These are phyloP conservation scores for Silurus asotus DNA, from an alignment of 2,113 vertebrate genomes.

Conservation along the genomic window DNA sequence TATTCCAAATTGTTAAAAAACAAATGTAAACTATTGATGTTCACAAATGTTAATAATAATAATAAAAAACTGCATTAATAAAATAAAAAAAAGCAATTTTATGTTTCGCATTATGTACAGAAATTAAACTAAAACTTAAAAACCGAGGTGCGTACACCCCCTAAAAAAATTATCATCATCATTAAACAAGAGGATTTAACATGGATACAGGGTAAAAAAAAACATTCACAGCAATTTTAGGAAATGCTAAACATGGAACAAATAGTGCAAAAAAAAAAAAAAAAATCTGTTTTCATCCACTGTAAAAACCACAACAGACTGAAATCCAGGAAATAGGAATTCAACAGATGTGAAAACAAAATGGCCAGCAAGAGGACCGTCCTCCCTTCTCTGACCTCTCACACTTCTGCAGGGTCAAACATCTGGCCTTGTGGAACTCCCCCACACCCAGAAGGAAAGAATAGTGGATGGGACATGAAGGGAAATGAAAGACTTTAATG, in stretches of 20 bases:
- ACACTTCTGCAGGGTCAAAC: constrained; percentile 46
- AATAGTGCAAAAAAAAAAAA: constrained; percentile 12
- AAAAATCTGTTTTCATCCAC: constrained; percentile 34
- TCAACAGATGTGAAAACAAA: constrained; percentile 63
- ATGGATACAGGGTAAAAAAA: background rate
- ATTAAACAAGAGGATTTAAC: background rate
- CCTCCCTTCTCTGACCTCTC: constrained; percentile 40
- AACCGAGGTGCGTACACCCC: no score
- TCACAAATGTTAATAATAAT: no score
- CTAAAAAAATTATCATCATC: background rate
- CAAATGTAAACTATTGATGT: no score
- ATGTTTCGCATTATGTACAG: no score
- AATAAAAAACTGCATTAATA: no score
- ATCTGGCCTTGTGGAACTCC: constrained; percentile 50
- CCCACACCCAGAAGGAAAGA: constrained; percentile 31
- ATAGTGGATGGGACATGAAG: constrained; percentile 52
- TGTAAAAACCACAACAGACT: constrained; percentile 31
- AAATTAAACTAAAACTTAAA: no score
- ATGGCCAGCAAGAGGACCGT: constrained; percentile 57
- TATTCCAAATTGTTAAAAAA: no score
- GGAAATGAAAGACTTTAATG: constrained; percentile 26
- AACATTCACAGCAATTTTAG: background rate
- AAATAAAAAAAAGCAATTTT: no score
- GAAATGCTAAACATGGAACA: background rate
- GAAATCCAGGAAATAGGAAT: constrained; percentile 49